Base-by-base conservation (phyloP, 2,888 invertebrate species). In the Cistogaster globosa region DNA sequence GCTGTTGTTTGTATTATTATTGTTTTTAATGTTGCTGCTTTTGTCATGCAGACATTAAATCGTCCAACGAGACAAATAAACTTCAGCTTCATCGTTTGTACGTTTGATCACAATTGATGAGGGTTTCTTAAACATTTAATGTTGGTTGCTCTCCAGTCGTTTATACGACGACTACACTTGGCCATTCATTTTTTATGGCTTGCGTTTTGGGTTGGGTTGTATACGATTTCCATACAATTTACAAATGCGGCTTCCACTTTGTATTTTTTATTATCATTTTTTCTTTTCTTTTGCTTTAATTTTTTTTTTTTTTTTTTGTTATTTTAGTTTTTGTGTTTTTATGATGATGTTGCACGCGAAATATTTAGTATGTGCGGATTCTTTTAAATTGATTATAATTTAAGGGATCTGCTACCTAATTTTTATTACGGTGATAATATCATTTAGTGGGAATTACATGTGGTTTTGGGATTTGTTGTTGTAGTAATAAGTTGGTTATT, bases 341-440 rank as follows among this genome's bases (percentile, higher is more conserved):
- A 87, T 85, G 84, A 82, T 87, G 79, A 84, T 87, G 87, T 85
- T 86, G 83, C 84, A 84, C 86, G 87, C 86, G 83, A 87, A 86
- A 82, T 82, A 55, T 82, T 86, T 82, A 78, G 82, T 82, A 84
- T 85, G 85, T 82, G 85, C 85, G 78, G 85, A 85, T 85, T 85
- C 85, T 65, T 84, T 84, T 84, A 86, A 84, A 86, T 86, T 84
- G 86, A 84, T 86, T 86, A 84, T 84, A 79, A 84, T 84, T 81
- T 79, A 86, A 86, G 86, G 86, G 83, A 83, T 83, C 82, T 80
- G 86, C 86, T 83, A 83, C 86, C 83, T 83, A 83, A 86, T 83
- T 86, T 79, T 80, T 80, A 76, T 77, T 72, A 58, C 68, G 65
- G 75, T 67, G 82, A 82, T 82, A 85, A 82, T 82, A 78, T 82